Evolutionary conservation across 1,140 invertebrate species (phyloP), one percentile per base, ranked within the genome.

Genomic region (Idris sp.): DNA sequence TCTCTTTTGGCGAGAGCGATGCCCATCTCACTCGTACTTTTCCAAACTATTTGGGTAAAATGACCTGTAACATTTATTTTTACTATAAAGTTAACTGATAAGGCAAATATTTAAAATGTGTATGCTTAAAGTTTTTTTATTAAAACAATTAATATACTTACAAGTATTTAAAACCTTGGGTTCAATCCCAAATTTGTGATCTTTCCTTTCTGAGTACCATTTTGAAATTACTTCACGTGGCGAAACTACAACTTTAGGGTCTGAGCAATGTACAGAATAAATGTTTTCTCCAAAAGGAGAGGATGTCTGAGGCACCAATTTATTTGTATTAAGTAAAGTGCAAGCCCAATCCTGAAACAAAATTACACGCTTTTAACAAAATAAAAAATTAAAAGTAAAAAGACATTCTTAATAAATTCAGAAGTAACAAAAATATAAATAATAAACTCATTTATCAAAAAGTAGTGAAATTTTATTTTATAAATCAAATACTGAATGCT

Each of bases 41-140:
- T 93, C 95, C 95, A 96, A 1, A 95, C 86, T 1, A 93, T 89
- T 87, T 93, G 92, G 0, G 92, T 92, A 61, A 93, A 94, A 68
- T 93, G 92, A 59, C 93, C 91, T 88, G 84, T 6, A 48, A 38
- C 25, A 31, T 16, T 10, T 0, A 22, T 22, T 22, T 22, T 4
- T 22, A 22, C 6, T 22, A n/a, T n/a, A n/a, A n/a, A n/a, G n/a
- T n/a, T n/a, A n/a, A n/a, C n/a, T n/a, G n/a, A n/a, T n/a, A n/a
- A n/a, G n/a, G n/a, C n/a, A n/a, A n/a, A n/a, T n/a, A n/a, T n/a
- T n/a, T n/a, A n/a, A n/a, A n/a, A n/a, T n/a, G n/a, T n/a, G n/a
- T n/a, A n/a, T n/a, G n/a, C n/a, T n/a, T n/a, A n/a, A n/a, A n/a
- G n/a, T n/a, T n/a, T n/a, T n/a, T n/a, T n/a, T n/a, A n/a, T n/a